Percentiles rank a stretch among this genome's conserved stretches.
Evolutionary conservation across 1,140 invertebrate species (phyloP).

Genomic region (Sarcophaga bullata): DNA sequence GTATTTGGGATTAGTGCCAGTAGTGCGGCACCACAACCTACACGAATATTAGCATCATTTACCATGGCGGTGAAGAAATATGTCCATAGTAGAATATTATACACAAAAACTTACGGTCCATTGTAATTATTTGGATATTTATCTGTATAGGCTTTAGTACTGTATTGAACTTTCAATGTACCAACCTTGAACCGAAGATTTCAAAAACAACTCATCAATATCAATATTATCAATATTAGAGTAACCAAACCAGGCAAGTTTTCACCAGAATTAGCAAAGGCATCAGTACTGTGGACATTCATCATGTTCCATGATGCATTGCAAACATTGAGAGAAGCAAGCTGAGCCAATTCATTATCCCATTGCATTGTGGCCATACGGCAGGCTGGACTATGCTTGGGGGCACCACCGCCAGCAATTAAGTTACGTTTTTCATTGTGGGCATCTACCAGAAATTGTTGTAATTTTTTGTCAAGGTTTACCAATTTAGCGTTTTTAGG

Average conservation of each 20-base stretch:
- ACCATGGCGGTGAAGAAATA: conserved; percentile 54
- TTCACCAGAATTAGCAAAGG: conserved; percentile 42
- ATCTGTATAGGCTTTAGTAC: conserved; percentile 7
- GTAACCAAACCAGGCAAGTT: conserved; percentile 41
- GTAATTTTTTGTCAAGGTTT: conserved; percentile 42
- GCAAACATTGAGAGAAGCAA: conserved; percentile 44
- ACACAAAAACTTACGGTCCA: neutral
- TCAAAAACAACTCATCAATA: no score
- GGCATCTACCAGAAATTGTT: conserved; percentile 4
- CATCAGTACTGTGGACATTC: conserved; percentile 42
- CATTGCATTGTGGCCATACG: conserved; percentile 47
- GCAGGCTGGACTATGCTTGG: conserved; percentile 14
- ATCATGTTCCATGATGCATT: conserved; percentile 45
- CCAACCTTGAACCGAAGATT: conserved; percentile 36
- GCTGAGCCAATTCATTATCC: conserved; percentile 44
- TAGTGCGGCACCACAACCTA: conserved; percentile 53
- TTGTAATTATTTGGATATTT: conserved; percentile 40
- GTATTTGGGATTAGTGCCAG: conserved; percentile 51
- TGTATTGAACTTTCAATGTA: conserved; percentile 42
- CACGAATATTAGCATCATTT: conserved; percentile 53
- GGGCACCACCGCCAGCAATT: conserved; percentile 42
- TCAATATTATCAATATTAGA: neutral
- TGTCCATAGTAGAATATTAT: neutral
- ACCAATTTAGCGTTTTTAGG: conserved; percentile 50
- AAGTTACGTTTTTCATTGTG: conserved; percentile 45